Percentiles rank a stretch among this genome's conserved stretches.
phyloP scores from a whole-genome alignment of 23 tunicate genomes.

The Oikopleura dioica region DNA sequence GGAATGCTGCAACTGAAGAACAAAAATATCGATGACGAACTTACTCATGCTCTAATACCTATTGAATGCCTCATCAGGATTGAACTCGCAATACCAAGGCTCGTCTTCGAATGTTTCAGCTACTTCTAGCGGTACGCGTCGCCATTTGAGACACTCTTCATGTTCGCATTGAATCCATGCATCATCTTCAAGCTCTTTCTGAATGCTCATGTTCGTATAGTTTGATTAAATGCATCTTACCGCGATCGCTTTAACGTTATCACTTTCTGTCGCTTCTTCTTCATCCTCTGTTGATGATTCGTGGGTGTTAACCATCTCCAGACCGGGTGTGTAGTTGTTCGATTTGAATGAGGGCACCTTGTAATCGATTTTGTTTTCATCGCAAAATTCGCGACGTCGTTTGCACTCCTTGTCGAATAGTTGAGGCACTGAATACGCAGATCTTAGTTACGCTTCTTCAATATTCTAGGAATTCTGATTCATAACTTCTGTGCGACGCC shows the following conservation, averaged over 20 bases:
- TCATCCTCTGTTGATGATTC: neutral
- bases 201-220: neutral
- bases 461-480: too few relatives aligned
- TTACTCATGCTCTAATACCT: neutral
- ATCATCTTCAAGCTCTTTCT: slow-evolving; percentile 13
- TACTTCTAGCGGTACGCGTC: neutral
- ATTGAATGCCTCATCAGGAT: neutral
- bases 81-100: slow-evolving; percentile 13
- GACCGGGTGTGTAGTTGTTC: neutral
- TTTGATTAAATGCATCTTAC: too few relatives aligned
- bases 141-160: slow-evolving; percentile 11
- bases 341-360: neutral
- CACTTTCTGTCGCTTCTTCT: neutral
- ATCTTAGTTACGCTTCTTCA: neutral
- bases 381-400: neutral
- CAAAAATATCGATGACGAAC: too few relatives aligned
- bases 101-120: slow-evolving; percentile 5
- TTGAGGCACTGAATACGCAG: neutral
- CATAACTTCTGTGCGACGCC: too few relatives aligned
- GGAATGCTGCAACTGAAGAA: slow-evolving; percentile 11
- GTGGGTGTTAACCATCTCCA: neutral
- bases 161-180: slow-evolving; percentile 11
- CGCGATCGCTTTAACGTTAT: too few relatives aligned
- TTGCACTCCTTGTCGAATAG: neutral
- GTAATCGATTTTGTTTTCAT: neutral